Evolutionary conservation across 2,113 vertebrate genomes (phyloP).

Genomic region (Pedionomus torquatus): DNA sequence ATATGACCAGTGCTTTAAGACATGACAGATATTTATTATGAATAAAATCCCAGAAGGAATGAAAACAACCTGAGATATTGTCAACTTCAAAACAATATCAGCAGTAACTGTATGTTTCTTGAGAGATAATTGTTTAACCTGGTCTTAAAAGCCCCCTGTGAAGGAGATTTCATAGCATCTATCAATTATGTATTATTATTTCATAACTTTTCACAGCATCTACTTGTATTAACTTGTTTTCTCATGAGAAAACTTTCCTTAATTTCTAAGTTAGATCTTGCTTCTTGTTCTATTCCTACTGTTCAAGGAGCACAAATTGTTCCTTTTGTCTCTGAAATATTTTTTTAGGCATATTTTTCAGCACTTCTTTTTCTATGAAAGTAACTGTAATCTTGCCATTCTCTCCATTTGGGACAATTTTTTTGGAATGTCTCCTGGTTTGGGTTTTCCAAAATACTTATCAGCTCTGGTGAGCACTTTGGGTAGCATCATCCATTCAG

Average conservation of each 20-base stretch:
- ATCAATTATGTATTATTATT: too few species aligned
- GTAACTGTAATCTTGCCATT: neutral
- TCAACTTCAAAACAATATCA: neutral
- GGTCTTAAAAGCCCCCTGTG: neutral
- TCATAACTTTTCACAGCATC: neutral
- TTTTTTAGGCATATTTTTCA: neutral
- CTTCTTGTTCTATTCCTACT: neutral
- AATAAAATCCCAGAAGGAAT: neutral
- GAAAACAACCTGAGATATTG: neutral
- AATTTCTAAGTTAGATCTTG: neutral
- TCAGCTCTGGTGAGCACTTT: rapidly evolving
- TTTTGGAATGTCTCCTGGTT: neutral
- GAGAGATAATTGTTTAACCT: neutral
- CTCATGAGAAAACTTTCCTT: neutral
- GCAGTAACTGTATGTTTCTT: neutral
- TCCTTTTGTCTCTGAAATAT: neutral
- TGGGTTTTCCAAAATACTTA: neutral
- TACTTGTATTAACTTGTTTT: neutral
- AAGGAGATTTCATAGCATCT: neutral
- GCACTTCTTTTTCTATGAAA: neutral
- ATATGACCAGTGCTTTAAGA: neutral
- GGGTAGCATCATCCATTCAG: neutral
- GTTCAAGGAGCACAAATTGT: neutral
- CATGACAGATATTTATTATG: neutral
- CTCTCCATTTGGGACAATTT: neutral